Evolutionary conservation across 1,140 invertebrate genomes (phyloP), one percentile per base, ranked within the genome.

Genomic region (Teleopsis dalmanni): DNA sequence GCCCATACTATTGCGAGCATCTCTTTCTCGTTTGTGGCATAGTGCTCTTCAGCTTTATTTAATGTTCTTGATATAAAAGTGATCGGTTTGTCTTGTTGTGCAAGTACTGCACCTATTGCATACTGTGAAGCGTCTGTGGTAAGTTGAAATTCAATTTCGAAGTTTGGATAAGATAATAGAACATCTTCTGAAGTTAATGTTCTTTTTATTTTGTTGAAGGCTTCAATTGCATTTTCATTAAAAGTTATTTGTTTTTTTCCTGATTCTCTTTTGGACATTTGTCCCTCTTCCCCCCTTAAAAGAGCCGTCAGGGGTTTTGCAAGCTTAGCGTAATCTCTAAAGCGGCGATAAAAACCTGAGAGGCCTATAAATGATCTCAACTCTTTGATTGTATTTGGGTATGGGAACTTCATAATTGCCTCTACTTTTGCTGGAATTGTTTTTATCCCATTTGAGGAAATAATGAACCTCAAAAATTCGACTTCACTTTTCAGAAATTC

Each of bases 1-100:
- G 68, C 67, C 64, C 66, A 75, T 2, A 80, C 57, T 7, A 79
- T 68, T 3, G 73, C 75, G 11, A 80, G 54, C 27, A 75, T 40
- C 73, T 72, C 2, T 34, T 49, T 49, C 19, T 49, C 47, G 22
- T 49, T 49, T 23, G 47, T 34, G 3, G 59, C 48, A 43, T 61
- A 65, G 21, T 33, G 25, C 21, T 41, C 8, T 26, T 41, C 38
- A 2, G 66, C 27, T 42, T 21, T 42, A 33, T 22, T 49, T 4
- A 49, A 23, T 11, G 47, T 29, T 29, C 47, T 9, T 4, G 37
- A 34, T 4, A 49, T 36, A 26, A 42, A 47, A 21, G 45, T 36
- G 5, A 47, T 35, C 5, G 33, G 34, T 29, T 31, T 36, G 14
- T 26, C 10, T 10, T 36, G 13, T 19, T 37, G 45, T 33, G 18